These are phyloP conservation scores for Forbesichthys papilliferus DNA, from an alignment of 2,113 vertebrate species.

Conservation along the genomic window DNA sequence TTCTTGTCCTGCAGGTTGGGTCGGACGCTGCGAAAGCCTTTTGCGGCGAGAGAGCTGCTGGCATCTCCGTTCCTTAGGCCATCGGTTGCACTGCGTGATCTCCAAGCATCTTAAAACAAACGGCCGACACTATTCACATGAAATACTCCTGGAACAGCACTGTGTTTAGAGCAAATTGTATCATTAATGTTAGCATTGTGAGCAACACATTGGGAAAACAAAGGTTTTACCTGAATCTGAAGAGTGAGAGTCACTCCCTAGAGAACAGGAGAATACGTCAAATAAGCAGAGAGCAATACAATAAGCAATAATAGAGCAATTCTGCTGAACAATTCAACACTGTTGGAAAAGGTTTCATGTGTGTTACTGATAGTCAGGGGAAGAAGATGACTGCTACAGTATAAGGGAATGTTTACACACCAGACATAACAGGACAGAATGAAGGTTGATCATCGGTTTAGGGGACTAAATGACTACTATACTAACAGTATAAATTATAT, in stretches of 20 bases:
- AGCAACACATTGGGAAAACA: background rate
- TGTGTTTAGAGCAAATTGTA: background rate
- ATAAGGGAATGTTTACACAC: too few relatives aligned
- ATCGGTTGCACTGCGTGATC: slow-evolving; percentile 81
- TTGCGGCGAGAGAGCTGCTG: slow-evolving; percentile 89
- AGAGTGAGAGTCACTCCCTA: slow-evolving; percentile 90
- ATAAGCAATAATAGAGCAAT: too few relatives aligned
- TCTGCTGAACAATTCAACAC: too few relatives aligned
- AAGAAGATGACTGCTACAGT: too few relatives aligned
- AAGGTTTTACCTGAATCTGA: slow-evolving; percentile 88
- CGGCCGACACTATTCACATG: slow-evolving; percentile 8
- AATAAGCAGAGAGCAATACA: background rate
- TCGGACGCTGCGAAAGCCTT: slow-evolving; percentile 93
- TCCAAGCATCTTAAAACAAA: slow-evolving; percentile 83
- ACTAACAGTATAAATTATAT: too few relatives aligned
- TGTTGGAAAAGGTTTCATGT: too few relatives aligned
- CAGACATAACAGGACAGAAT: too few relatives aligned
- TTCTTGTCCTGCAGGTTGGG: slow-evolving; percentile 94
- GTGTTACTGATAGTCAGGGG: too few relatives aligned
- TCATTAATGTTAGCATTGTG: background rate
- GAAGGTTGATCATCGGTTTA: too few relatives aligned
- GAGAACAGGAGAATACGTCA: slow-evolving; percentile 37
- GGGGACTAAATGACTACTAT: too few relatives aligned
- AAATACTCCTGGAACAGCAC: background rate
- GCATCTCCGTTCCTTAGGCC: slow-evolving; percentile 88